Conservation (phyloP, 1,140 invertebrate species). For the Chironomus tepperi region DNA sequence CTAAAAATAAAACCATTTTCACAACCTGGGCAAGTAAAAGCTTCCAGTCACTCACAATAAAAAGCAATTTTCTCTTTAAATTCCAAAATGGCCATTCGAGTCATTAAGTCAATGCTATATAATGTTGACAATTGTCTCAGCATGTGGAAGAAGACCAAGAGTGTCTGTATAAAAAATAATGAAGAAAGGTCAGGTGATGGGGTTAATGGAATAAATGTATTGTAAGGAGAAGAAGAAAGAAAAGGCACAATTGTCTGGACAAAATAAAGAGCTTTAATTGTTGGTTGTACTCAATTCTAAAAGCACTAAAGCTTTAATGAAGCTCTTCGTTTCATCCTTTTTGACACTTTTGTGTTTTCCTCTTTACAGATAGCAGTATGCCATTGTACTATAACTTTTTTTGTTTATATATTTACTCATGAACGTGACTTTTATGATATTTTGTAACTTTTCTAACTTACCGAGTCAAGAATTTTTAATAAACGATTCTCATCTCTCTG, state of each 20-base stretch:
- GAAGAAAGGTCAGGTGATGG: not conserved
- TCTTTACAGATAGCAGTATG: not conserved
- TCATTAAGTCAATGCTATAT: too few relatives aligned
- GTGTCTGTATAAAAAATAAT: not conserved
- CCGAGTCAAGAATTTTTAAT: not conserved
- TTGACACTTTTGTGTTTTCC: not conserved
- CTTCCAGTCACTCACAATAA: too few relatives aligned
- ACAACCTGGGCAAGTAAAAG: too few relatives aligned
- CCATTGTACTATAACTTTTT: not conserved
- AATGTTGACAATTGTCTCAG: too few relatives aligned
- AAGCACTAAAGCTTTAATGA: not conserved
- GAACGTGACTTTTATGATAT: slow-evolving; percentile 8
- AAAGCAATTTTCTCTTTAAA: too few relatives aligned
- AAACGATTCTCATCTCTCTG: not conserved
- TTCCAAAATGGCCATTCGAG: too few relatives aligned
- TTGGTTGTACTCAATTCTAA: not conserved
- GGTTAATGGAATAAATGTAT: not conserved
- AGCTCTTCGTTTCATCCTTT: not conserved
- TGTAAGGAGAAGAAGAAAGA: not conserved
- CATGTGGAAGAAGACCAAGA: too few relatives aligned
- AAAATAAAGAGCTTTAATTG: not conserved
- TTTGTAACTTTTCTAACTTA: slow-evolving; percentile 14
- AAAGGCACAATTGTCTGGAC: not conserved
- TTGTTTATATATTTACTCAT: slow-evolving; percentile 4
- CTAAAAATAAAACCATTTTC: too few relatives aligned